Evolutionary conservation across 2,797 vertebrate genomes (phyloP), one percentile per base, ranked within the genome.

Genomic region (Tapera naevia): DNA sequence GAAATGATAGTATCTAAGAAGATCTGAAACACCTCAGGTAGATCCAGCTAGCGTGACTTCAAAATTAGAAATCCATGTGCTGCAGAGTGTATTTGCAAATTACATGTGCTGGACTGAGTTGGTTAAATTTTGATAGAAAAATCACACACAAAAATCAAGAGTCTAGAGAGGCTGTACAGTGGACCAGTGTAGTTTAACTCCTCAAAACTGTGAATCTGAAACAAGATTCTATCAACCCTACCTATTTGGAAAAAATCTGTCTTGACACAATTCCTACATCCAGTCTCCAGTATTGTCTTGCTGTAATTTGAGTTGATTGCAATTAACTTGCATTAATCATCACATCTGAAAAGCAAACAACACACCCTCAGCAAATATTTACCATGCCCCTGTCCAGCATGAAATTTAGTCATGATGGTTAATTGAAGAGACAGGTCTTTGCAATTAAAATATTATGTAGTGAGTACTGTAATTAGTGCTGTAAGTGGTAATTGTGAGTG

Each of bases 251-350:
- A 72, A 69, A 90, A 90, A 91, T 51, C 53, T 83, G 33, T 92
- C 69, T 86, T 83, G 84, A 94, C 84, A 89, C 75, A 71, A 73
- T 48, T 33, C 23, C 61, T 80, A 19, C 41, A 78, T 32, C 1
- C 4, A 87, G 30, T 74, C 75, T 93, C 74, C 79, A 62, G 41
- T 67, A 89, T 45, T 91, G 84, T 88, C 72, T 81, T 39, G 17
- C 33, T 80, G 67, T 83, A 94, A 96, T 86, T 85, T 89, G 79
- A 95, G 88, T 71, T 92, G 90, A 90, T 92, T 80, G 50, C 57
- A 92, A 94, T 94, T 92, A 95, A 86, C 81, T 83, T 89, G 88
- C 81, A 94, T 92, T 92, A 95, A 92, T 95, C 95, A 91, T 73
- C 84, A 37, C 56, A 83, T 74, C 83, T 76, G 80, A 85, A 95